These are phyloP conservation scores for Eudyptes chrysolophus DNA, from an alignment of 2,113 vertebrate genomes.

Conservation along the genomic window DNA sequence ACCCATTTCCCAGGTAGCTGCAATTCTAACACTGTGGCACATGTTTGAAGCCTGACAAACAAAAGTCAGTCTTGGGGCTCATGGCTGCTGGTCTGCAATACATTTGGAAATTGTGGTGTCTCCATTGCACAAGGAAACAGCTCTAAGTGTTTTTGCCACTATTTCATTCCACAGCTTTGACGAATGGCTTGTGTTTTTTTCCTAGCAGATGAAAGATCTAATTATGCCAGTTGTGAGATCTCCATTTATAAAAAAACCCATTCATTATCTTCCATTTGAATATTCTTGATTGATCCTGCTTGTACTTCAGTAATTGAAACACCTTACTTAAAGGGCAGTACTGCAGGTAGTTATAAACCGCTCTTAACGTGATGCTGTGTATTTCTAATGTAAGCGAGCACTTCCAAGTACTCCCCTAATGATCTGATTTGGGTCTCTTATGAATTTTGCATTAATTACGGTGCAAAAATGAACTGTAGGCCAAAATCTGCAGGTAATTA, in stretches of 20 bases:
- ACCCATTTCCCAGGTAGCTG: not conserved
- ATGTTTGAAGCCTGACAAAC: not conserved
- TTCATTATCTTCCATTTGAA: not conserved
- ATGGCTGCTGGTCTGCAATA: not conserved
- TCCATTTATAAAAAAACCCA: not conserved
- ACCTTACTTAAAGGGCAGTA: not conserved
- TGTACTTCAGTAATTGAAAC: slow-evolving; percentile 56
- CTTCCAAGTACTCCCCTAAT: slow-evolving; percentile 23
- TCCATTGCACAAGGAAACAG: not conserved
- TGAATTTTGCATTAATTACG: slow-evolving; percentile 44
- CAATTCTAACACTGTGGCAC: not conserved
- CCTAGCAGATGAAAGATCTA: not conserved
- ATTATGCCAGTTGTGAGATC: not conserved
- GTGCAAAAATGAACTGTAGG: slow-evolving; percentile 44
- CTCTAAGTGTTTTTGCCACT: not conserved
- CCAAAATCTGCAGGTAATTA: slow-evolving; percentile 66
- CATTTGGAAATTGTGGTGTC: not conserved
- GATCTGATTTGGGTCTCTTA: not conserved
- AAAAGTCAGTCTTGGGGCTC: not conserved
- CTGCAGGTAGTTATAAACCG: not conserved
- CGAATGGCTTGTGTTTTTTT: not conserved
- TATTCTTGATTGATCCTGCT: slow-evolving; percentile 45
- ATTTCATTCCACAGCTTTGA: not conserved
- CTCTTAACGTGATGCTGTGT: not conserved
- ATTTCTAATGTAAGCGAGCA: not conserved